A percentile compares a stretch with the other conserved stretches of the same genome.
Conservation (phyloP, 2,888 invertebrate genomes). For the Caenorhabditis virilis region DNA sequence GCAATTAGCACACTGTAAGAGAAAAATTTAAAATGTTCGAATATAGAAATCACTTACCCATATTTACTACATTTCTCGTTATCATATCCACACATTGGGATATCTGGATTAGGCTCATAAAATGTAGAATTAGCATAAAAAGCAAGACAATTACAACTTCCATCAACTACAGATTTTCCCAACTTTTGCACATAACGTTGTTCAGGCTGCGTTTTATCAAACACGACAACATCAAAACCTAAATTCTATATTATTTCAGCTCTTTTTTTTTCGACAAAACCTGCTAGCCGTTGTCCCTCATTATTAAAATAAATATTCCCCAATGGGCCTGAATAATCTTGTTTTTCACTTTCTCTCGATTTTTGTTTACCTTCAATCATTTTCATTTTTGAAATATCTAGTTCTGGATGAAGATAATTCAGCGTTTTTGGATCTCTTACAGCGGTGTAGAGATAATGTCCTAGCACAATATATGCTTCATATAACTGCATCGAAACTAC, state of each 20-base stretch:
- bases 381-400: background rate
- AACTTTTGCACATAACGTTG: background rate
- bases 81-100: slow-evolving; percentile 60
- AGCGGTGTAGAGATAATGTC: slow-evolving; percentile 16
- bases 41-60: no score
- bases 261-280: no score
- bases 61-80: slow-evolving; percentile 62
- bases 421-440: slow-evolving; percentile 8
- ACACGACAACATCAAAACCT: slow-evolving; percentile 8
- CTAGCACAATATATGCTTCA: slow-evolving; percentile 29
- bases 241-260: no score
- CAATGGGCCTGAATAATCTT: slow-evolving; percentile 15
- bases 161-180: slow-evolving; percentile 13
- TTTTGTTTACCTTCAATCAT: background rate
- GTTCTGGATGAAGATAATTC: slow-evolving; percentile 24
- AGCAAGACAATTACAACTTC: no score
- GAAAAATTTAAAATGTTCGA: background rate
- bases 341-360: background rate
- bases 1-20: slow-evolving; percentile 36
- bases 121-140: slow-evolving; percentile 3
- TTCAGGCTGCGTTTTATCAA: background rate
- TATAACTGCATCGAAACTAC: slow-evolving; percentile 36
- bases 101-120: slow-evolving; percentile 37
- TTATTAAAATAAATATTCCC: slow-evolving; percentile 17
- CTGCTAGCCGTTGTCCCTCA: slow-evolving; percentile 18